A percentile compares a stretch with the other conserved stretches of the same genome.
phyloP scores from a whole-genome alignment of 2,888 invertebrate species.

The Eupelmus urozonus region DNA sequence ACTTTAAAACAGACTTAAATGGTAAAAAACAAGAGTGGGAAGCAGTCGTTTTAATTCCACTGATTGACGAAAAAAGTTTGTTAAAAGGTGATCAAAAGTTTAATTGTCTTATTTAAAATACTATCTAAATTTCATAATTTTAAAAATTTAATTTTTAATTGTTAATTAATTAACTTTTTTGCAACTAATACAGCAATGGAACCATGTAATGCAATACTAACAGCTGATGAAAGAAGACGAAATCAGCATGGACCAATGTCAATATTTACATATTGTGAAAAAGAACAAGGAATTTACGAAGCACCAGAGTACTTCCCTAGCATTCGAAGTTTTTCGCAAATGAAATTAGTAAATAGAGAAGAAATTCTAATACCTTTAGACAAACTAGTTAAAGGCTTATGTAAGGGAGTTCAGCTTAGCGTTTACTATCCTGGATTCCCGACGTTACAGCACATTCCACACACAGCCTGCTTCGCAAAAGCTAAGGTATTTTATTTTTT shows the following conservation, averaged over 20 bases:
- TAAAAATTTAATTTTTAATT: background rate
- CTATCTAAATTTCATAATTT: slow-evolving; percentile 6
- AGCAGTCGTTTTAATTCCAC: slow-evolving; percentile 94
- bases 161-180: slow-evolving; percentile 14
- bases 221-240: slow-evolving; percentile 84
- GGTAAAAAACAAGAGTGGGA: slow-evolving; percentile 98
- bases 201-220: slow-evolving; percentile 82
- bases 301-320: slow-evolving; percentile 83
- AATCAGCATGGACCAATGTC: slow-evolving; percentile 94
- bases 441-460: slow-evolving; percentile 90
- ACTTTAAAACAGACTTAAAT: slow-evolving; percentile 96
- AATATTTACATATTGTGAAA: slow-evolving; percentile 83
- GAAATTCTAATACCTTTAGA: slow-evolving; percentile 81
- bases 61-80: slow-evolving; percentile 87
- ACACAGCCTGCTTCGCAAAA: slow-evolving; percentile 80
- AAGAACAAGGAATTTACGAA: slow-evolving; percentile 80
- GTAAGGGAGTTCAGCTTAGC: slow-evolving; percentile 83
- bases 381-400: slow-evolving; percentile 84
- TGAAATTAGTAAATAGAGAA: slow-evolving; percentile 78
- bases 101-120: slow-evolving; percentile 9
- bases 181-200: slow-evolving; percentile 82
- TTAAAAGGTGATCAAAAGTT: slow-evolving; percentile 65
- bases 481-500: slow-evolving; percentile 73
- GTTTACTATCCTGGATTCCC: slow-evolving; percentile 94
- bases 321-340: slow-evolving; percentile 80